These are phyloP conservation scores for Chrysaora quinquecirrha DNA, from an alignment of 30 jellyfish, hydroid and myxozoan genomes.

Conservation along the genomic window DNA sequence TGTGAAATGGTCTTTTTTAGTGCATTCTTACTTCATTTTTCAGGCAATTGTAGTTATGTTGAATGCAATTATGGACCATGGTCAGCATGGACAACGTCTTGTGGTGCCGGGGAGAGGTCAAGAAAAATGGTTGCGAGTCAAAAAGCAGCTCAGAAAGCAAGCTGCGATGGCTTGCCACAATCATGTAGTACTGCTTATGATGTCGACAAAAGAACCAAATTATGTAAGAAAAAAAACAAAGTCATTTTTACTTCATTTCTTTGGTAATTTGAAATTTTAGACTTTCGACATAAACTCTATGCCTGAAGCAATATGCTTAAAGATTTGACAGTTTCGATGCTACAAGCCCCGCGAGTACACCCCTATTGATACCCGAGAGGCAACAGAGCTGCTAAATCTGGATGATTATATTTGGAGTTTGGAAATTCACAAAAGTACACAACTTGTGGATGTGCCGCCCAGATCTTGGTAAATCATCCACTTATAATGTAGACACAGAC, in stretches of 20 bases:
- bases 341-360: background rate
- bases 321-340: background rate
- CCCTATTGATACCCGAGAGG: background rate
- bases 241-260: background rate
- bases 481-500: too few relatives aligned
- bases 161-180: conserved; percentile 61
- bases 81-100: conserved; percentile 75
- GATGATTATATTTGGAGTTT: background rate
- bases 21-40: background rate
- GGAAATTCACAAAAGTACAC: too few relatives aligned
- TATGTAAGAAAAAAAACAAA: conserved; percentile 7
- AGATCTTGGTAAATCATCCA: too few relatives aligned
- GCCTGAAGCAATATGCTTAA: background rate
- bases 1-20: background rate
- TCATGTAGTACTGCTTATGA: conserved; percentile 47
- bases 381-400: background rate
- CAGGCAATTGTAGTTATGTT: conserved; percentile 66
- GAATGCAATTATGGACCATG: conserved; percentile 72
- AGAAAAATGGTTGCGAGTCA: conserved; percentile 32
- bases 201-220: conserved; percentile 39
- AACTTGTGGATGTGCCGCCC: too few relatives aligned
- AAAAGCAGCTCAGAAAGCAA: conserved; percentile 31
- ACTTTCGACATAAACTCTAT: background rate
- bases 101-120: conserved; percentile 69
- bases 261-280: too few relatives aligned